Percentiles rank a stretch among this genome's conserved stretches.
Conservation (phyloP, 2,888 invertebrate species). For the Limnephilus marmoratus region DNA sequence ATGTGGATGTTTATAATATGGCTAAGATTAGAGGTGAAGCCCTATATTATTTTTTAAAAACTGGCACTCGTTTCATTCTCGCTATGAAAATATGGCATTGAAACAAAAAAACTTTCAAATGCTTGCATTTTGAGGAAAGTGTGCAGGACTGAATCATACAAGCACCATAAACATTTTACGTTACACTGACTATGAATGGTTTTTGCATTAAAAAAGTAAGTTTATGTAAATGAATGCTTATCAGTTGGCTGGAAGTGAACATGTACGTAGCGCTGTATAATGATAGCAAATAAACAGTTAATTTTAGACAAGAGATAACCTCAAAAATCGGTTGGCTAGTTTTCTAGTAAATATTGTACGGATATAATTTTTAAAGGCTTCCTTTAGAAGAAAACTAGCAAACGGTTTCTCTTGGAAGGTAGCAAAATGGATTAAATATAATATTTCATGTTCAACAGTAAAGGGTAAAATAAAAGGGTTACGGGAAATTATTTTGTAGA, state of each 20-base stretch:
- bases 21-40: background rate
- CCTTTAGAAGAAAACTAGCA: background rate
- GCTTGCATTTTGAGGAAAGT: background rate
- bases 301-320: background rate
- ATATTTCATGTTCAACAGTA: background rate
- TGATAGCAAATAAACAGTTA: background rate
- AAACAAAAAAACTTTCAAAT: background rate
- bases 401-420: background rate
- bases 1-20: background rate
- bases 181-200: background rate
- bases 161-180: no score
- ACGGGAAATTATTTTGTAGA: background rate
- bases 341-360: background rate
- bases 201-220: background rate
- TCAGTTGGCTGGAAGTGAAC: background rate
- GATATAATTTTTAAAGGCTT: background rate
- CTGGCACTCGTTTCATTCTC: background rate
- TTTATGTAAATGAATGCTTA: background rate
- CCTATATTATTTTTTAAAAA: background rate
- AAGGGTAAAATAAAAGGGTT: background rate
- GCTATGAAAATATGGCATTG: background rate
- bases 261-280: background rate
- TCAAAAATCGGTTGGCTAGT: background rate
- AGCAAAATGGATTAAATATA: background rate
- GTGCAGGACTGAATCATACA: background rate